Conservation (phyloP, 2,113 vertebrate species). For the Clarias gariepinus region DNA sequence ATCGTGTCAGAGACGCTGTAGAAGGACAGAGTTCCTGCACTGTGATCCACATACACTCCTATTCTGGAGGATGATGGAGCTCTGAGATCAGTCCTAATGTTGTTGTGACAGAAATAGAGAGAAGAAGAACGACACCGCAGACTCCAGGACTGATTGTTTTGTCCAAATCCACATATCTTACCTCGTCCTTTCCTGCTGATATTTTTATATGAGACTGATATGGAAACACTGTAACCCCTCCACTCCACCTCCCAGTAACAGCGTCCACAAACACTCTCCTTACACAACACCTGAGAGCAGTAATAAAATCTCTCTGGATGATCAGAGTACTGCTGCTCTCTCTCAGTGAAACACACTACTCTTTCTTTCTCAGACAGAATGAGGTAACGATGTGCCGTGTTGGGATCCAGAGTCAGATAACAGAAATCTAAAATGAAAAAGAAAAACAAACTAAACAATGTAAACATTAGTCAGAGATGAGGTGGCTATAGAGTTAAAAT, state of each 20-base stretch:
- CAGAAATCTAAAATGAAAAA: background rate
- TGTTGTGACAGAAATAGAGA: background rate
- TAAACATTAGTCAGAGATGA: no score
- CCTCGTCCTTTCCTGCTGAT: background rate
- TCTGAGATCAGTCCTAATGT: background rate
- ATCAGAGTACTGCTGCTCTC: background rate
- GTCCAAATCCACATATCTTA: background rate
- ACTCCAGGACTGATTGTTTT: slow-evolving; percentile 20
- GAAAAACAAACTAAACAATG: background rate
- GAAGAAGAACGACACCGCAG: background rate
- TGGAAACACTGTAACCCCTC: background rate
- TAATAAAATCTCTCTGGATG: slow-evolving; percentile 31
- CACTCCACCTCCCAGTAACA: slow-evolving; percentile 34
- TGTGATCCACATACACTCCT: no score
- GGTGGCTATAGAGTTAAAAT: no score
- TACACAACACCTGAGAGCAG: slow-evolving; percentile 1
- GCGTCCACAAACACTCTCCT: slow-evolving; percentile 1
- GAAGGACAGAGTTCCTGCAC: no score
- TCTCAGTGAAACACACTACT: background rate
- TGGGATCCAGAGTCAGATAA: slow-evolving; percentile 29
- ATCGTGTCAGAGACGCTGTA: no score
- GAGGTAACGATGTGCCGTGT: slow-evolving; percentile 13
- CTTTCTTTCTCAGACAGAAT: slow-evolving; percentile 11
- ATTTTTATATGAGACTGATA: slow-evolving; percentile 30
- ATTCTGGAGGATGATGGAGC: background rate